Evolutionary conservation across 2,113 vertebrate species (phyloP).

Genomic region (Epinephelus moara): DNA sequence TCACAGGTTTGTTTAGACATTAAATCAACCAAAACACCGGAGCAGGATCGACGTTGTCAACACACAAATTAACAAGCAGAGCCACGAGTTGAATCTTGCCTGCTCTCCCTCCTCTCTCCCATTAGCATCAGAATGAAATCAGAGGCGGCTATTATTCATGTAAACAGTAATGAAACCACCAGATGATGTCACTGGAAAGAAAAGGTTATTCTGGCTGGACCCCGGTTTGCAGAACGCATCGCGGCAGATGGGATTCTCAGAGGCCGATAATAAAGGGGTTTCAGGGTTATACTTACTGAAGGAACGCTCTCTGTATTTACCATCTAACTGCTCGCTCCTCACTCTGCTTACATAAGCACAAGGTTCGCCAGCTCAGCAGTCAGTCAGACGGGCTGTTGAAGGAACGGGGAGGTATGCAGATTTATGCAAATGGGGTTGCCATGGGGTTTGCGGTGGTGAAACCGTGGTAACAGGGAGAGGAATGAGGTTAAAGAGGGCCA

Average conservation of each 20-base stretch:
- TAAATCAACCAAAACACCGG: background rate
- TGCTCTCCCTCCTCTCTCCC: background rate
- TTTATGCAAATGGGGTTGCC: conserved; percentile 78
- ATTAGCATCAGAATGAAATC: conserved; percentile 58
- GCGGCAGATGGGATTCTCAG: conserved; percentile 60
- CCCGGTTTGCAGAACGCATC: conserved; percentile 43
- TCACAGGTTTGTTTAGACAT: conserved; percentile 39
- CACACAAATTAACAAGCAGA: conserved; percentile 21
- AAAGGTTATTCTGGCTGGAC: conserved; percentile 47
- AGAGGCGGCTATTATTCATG: conserved; percentile 32
- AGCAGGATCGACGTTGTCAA: conserved; percentile 11
- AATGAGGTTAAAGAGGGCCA: conserved; percentile 77
- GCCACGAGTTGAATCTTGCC: conserved; percentile 54
- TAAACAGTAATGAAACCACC: conserved; percentile 50
- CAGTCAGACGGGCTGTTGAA: conserved; percentile 69
- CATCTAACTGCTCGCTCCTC: conserved; percentile 42
- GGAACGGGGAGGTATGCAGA: conserved; percentile 66
- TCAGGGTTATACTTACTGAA: conserved; percentile 63
- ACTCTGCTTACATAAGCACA: conserved; percentile 78
- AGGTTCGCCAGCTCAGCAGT: conserved; percentile 78
- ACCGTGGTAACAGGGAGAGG: conserved; percentile 74
- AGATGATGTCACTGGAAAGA: conserved; percentile 72
- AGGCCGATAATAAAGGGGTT: conserved; percentile 65
- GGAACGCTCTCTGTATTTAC: conserved; percentile 70
- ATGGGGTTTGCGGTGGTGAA: conserved; percentile 63